phyloP scores from a whole-genome alignment of 2,888 invertebrate genomes.

The Caenorhabditis sp. region DNA sequence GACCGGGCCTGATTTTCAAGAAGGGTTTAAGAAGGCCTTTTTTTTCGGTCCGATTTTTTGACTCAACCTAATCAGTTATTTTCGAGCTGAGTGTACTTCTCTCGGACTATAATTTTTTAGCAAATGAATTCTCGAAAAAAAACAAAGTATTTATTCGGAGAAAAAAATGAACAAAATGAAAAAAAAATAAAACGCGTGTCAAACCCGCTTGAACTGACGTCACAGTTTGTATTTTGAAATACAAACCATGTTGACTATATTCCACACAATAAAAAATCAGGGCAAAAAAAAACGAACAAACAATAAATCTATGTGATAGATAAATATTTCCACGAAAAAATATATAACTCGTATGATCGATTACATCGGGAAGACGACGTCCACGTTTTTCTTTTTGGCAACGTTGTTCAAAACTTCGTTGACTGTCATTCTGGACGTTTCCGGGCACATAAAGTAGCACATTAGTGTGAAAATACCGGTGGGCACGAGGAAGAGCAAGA shows the following conservation, averaged over 20 bases:
- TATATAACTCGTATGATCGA: conserved; percentile 20
- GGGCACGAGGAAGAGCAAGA: conserved; percentile 49
- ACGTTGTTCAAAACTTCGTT: conserved; percentile 51
- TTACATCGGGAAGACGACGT: conserved; percentile 44
- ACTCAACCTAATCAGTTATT: too few species aligned
- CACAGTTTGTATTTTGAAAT: conserved; percentile 1
- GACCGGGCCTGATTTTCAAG: too few species aligned
- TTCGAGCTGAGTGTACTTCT: background rate
- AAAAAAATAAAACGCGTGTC: conserved; percentile 20
- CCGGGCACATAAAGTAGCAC: conserved; percentile 50
- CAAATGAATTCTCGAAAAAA: background rate
- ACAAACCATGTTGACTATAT: conserved; percentile 6
- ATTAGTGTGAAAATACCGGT: conserved; percentile 45
- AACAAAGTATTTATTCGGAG: conserved; percentile 4
- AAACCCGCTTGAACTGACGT: conserved; percentile 20
- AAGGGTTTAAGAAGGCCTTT: too few species aligned
- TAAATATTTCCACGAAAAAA: background rate
- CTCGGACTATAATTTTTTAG: background rate
- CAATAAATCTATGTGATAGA: conserved; percentile 1
- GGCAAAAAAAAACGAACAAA: background rate
- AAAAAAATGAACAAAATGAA: conserved; percentile 9
- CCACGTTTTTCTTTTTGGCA: conserved; percentile 40
- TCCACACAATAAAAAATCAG: conserved; percentile 3
- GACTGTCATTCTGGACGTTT: conserved; percentile 49
- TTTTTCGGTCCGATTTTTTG: too few species aligned